phyloP scores from a whole-genome alignment of 2,113 vertebrate genomes.

The Rhinopomastus cyanomelas region DNA sequence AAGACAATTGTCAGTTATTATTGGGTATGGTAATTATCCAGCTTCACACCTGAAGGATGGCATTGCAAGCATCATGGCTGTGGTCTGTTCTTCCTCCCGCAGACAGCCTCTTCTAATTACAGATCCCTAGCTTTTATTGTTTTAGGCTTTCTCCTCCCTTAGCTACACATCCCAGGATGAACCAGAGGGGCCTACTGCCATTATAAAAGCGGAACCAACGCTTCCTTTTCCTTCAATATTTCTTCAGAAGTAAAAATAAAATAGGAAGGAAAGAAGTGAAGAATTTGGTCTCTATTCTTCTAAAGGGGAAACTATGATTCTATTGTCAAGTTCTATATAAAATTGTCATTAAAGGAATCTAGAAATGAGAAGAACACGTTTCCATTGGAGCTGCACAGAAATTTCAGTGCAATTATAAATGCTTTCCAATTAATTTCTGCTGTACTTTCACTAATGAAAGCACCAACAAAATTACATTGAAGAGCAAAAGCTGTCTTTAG shows the following conservation, averaged over 20 bases:
- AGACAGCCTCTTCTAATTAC: slow-evolving; percentile 59
- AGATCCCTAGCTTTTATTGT: slow-evolving; percentile 45
- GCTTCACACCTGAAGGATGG: neutral
- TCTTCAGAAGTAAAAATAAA: neutral
- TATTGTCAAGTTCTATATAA: neutral
- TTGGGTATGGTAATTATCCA: slow-evolving; percentile 24
- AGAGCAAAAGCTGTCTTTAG: neutral
- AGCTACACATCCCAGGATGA: slow-evolving; percentile 24
- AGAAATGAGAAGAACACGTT: neutral
- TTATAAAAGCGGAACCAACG: neutral
- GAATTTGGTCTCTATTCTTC: neutral
- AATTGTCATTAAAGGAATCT: neutral
- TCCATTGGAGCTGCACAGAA: neutral
- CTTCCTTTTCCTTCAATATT: neutral
- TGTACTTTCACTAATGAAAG: neutral
- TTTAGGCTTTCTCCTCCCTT: slow-evolving; percentile 21
- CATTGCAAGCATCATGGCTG: neutral
- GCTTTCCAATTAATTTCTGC: neutral
- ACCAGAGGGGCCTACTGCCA: neutral
- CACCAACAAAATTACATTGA: neutral
- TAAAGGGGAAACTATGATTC: neutral
- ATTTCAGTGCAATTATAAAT: neutral
- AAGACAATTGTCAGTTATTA: slow-evolving; percentile 12
- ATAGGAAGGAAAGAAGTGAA: neutral
- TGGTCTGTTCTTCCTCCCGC: neutral